Base-by-base conservation (phyloP, 2,888 invertebrate species). In the Melipona beecheii region DNA sequence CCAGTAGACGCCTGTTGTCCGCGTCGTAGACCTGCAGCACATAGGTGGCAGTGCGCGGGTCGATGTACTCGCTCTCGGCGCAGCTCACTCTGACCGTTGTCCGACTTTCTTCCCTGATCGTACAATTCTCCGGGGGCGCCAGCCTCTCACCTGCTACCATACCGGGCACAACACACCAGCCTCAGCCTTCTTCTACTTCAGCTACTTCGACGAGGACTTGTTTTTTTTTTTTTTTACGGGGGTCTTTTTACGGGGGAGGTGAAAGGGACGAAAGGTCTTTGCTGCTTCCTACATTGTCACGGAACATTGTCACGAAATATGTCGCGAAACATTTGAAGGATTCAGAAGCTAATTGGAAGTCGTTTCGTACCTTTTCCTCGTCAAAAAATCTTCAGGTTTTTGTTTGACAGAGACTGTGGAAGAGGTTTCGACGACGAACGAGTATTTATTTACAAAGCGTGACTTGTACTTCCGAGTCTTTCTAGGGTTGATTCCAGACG, bases 11-110 rank as follows among this genome's bases (percentile, higher is more conserved):
- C 36, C 95, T 94, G 73, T 95, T 95, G 85, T 94, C 94, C 56
- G 95, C 95, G 88, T 95, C 95, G 93, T 95, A 95, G 79, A 95
- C 95, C 92, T 95, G 95, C 86, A 95, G 94, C 72, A 95, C 92
- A 91, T 95, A 95, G 85, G 94, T 95, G 85, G 94, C 93, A 60
- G 91, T 93, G 89, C 92, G 93, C 73, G 92, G 89, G 86, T 93
- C 93, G 84, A 92, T 89, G 88, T 92, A 91, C 87, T 94, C 93
- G 87, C 94, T 92, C 87, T 94, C 94, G 81, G 95, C 94, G 91
- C 95, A 95, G 92, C 94, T 95, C 86, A 95, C 94, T 90, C 94
- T 93, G 85, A 95, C 93, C 86, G 94, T 94, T 86, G 94, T 94
- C 76, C 92, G 91, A 85, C 94, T 95, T 89, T 95, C 95, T 86